Conservation (phyloP, 2,113 vertebrate species). For the Stegastes partitus region DNA sequence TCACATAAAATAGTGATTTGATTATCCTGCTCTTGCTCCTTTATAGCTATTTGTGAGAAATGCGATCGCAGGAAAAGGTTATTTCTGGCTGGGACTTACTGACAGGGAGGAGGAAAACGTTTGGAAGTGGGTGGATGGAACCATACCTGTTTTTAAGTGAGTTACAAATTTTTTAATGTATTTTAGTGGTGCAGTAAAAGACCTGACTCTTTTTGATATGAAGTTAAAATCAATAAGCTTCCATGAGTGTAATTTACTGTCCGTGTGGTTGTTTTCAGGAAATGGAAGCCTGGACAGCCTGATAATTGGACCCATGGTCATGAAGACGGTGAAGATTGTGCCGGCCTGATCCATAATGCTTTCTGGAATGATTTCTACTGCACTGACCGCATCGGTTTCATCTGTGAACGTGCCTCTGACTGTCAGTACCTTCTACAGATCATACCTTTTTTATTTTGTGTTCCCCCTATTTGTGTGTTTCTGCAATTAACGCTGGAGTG, state of each 20-base stretch:
- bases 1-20: neutral
- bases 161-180: conserved; percentile 61
- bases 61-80: conserved; percentile 87
- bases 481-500: too few species aligned
- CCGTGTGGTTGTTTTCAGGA: conserved; percentile 80
- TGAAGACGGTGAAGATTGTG: conserved; percentile 92
- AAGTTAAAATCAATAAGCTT: neutral
- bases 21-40: conserved; percentile 34
- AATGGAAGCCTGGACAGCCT: conserved; percentile 96
- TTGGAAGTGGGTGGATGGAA: conserved; percentile 96
- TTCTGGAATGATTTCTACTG: conserved; percentile 98
- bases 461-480: neutral
- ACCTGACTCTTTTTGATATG: neutral
- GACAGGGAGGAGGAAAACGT: conserved; percentile 89
- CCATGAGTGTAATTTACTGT: neutral
- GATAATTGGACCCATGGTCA: conserved; percentile 95
- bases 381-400: conserved; percentile 91
- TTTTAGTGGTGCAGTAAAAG: neutral
- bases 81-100: conserved; percentile 95
- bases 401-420: conserved; percentile 92
- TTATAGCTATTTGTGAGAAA: conserved; percentile 91
- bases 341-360: conserved; percentile 90
- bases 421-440: conserved; percentile 69
- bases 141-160: conserved; percentile 88
- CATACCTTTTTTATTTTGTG: neutral